These are phyloP conservation scores for Glyphotaelius pellucidus DNA, from an alignment of 2,888 invertebrate species.

Conservation along the genomic window DNA sequence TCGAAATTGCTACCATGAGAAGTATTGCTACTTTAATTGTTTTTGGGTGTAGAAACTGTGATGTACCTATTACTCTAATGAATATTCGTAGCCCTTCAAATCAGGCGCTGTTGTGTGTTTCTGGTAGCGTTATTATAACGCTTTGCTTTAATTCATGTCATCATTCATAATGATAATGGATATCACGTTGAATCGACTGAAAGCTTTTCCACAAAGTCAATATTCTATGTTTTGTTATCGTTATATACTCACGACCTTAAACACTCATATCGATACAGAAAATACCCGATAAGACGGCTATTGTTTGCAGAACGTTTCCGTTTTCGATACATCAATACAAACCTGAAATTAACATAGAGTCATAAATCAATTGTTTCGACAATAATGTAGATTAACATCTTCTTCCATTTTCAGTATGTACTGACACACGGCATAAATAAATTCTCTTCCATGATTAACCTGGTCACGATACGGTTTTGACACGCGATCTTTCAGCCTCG, in stretches of 20 bases:
- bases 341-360: not conserved
- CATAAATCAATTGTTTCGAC: slow-evolving; percentile 35
- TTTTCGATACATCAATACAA: slow-evolving; percentile 28
- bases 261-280: not conserved
- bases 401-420: slow-evolving; percentile 9
- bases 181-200: not conserved
- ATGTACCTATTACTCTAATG: not conserved
- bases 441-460: slow-evolving; percentile 19
- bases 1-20: not conserved
- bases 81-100: not conserved
- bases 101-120: not conserved
- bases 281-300: not conserved
- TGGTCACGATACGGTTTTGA: not conserved
- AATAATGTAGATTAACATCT: slow-evolving; percentile 24
- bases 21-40: too few relatives aligned
- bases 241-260: not conserved
- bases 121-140: not conserved
- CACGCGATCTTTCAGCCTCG: slow-evolving; percentile 15
- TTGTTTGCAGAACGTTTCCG: slow-evolving; percentile 3
- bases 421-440: slow-evolving; percentile 28
- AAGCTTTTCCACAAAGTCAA: not conserved
- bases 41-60: not conserved
- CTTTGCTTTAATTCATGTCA: not conserved
- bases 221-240: not conserved
- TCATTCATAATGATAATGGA: not conserved